Evolutionary conservation across 2,797 vertebrate genomes (phyloP).

Genomic region (Malurus leucopterus): DNA sequence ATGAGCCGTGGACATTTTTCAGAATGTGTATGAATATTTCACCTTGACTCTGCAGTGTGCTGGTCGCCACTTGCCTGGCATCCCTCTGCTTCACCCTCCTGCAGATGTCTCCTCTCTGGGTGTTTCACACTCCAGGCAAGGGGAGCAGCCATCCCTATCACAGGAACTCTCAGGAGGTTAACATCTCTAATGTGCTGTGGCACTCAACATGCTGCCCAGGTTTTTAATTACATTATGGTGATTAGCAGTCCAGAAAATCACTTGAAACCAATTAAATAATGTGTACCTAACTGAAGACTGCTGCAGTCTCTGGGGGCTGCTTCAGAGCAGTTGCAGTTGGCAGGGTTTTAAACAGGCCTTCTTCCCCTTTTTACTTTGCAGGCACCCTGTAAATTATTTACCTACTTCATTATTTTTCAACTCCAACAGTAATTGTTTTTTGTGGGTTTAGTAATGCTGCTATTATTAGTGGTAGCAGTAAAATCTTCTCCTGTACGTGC

Average conservation of each 20-base stretch:
- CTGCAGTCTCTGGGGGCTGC: background rate
- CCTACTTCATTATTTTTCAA: background rate
- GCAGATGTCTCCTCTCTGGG: background rate
- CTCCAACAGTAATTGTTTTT: background rate
- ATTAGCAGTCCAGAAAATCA: constrained; percentile 30
- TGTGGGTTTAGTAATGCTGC: background rate
- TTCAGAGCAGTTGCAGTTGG: background rate
- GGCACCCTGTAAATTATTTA: background rate
- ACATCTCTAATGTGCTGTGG: background rate
- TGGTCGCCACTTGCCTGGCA: background rate
- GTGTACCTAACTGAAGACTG: background rate
- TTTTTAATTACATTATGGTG: background rate
- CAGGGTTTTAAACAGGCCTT: background rate
- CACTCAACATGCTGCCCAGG: background rate
- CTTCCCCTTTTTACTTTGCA: background rate
- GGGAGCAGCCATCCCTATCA: background rate
- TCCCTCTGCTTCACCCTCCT: background rate
- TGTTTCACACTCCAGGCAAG: background rate
- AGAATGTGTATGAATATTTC: background rate
- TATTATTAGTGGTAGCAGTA: background rate
- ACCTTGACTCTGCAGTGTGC: background rate
- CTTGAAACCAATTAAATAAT: background rate
- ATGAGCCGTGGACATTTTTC: background rate
- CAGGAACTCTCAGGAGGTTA: background rate
- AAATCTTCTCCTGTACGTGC: background rate